Evolutionary conservation across 2,113 vertebrate species (phyloP).

Genomic region (Oplegnathus fasciatus): DNA sequence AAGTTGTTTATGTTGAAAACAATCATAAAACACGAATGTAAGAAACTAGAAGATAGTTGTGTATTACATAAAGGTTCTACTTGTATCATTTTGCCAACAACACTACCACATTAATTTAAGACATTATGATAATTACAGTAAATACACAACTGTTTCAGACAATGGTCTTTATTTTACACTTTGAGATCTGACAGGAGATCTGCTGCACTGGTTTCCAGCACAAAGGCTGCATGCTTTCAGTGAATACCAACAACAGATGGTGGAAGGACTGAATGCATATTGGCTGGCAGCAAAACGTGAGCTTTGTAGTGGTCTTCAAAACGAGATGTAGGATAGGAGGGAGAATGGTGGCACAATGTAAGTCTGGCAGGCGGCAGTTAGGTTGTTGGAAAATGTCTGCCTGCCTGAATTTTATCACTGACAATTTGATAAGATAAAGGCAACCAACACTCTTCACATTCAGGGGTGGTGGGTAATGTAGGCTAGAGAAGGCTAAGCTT

Average conservation of each 20-base stretch:
- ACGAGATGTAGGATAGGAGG: constrained; percentile 18
- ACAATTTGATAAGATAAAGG: neutral
- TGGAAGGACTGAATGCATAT: constrained; percentile 29
- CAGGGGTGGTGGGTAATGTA: too few species aligned
- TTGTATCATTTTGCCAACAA: neutral
- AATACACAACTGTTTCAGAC: constrained; percentile 12
- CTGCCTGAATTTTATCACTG: neutral
- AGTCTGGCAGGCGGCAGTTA: constrained; percentile 25
- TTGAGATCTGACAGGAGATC: too few species aligned
- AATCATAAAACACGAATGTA: constrained; percentile 11
- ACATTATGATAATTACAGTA: neutral
- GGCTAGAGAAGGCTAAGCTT: too few species aligned
- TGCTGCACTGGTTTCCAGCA: too few species aligned
- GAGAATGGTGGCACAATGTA: constrained; percentile 28
- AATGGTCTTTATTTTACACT: neutral
- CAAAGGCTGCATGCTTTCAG: constrained; percentile 30
- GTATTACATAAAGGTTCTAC: neutral
- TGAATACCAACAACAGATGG: constrained; percentile 58
- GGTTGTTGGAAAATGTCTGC: constrained; percentile 21
- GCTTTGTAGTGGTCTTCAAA: constrained; percentile 58
- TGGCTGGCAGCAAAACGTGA: constrained; percentile 22
- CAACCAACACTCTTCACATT: neutral
- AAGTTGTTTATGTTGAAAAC: constrained; percentile 26
- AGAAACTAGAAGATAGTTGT: neutral
- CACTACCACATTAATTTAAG: neutral